Base-by-base conservation (phyloP, 30 jellyfish, hydroid and myxozoan species). In the Chironex yamaguchii region DNA sequence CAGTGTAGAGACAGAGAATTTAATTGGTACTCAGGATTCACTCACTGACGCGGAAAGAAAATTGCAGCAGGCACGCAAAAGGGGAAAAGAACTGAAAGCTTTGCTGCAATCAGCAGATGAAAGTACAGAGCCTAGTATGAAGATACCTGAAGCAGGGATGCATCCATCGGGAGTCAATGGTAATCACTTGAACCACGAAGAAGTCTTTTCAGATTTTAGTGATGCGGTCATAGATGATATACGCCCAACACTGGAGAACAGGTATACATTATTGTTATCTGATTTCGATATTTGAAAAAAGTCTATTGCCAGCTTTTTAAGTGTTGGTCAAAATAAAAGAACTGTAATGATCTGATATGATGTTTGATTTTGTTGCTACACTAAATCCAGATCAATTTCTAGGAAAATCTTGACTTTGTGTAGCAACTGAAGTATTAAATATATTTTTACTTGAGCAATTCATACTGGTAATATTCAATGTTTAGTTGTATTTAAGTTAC, bases 31-130 rank as follows among this genome's bases (percentile, higher is more conserved):
- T 42, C 13, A 42, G 9, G 17, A 6, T 17, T 6, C 13, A 6
- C n/a, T n/a, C n/a, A n/a, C n/a, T n/a, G 69, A 50, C 4, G 73
- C 71, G 1, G 68, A 52, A 30, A 42, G 66, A 21, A 36, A 36
- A 1, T 21, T 63, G 25, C 29, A 62, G 25, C 69, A 84, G 17
- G 62, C 95, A 34, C 64, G 62, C 64, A 62, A 73, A 36, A 85
- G 54, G 95, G 65, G 81, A 49, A 75, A 85, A 36, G 95, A 85
- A 65, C 69, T 87, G 0, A 87, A 75, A 21, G 3, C 62, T 28
- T 29, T 85, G 29, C 50, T 85, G 68, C 79, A 73, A 52, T 70
- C 89, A 32, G 83, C 89, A 33, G 67, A 76, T 14, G 85, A 73
- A 26, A 85, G 63, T 36, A 72, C 95, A 71, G 65, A 62, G 30